Evolutionary conservation across 30 jellyfish, hydroid and myxozoan species (phyloP).

Genomic region (Aurelia sp.): DNA sequence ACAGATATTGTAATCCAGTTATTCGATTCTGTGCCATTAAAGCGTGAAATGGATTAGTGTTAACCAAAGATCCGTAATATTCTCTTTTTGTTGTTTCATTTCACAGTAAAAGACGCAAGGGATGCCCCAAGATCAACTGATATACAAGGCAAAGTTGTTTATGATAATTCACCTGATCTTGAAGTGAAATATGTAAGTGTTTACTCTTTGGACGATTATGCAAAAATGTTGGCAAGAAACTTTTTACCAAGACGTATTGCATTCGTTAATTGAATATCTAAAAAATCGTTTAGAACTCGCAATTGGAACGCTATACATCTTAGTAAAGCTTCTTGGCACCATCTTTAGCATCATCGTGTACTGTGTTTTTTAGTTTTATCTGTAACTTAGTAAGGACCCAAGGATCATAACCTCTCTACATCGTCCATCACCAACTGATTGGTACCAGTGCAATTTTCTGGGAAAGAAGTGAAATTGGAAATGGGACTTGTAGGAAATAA

Average conservation of each 20-base stretch:
- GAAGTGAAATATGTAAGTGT: slow-evolving; percentile 76
- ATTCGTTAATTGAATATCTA: not conserved
- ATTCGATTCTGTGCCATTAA: not conserved
- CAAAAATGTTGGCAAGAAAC: not conserved
- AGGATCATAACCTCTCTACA: no score
- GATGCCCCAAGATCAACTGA: slow-evolving; percentile 62
- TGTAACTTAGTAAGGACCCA: no score
- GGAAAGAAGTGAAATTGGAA: no score
- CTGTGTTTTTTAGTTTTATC: not conserved
- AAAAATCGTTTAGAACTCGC: not conserved
- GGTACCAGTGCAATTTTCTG: no score
- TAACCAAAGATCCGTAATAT: not conserved
- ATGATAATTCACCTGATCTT: slow-evolving; percentile 82
- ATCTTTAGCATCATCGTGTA: no score
- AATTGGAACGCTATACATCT: no score
- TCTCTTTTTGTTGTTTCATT: not conserved
- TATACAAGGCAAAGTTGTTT: slow-evolving; percentile 82
- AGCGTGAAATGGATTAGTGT: not conserved
- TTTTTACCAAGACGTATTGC: no score
- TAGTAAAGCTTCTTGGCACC: no score
- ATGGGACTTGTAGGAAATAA: no score
- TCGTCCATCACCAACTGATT: no score
- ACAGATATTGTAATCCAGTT: no score
- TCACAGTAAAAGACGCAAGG: slow-evolving; percentile 41
- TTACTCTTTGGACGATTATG: not conserved